Conservation (phyloP, 53 echinoderm and acorn worm genomes). For the Zoroaster sp. region DNA sequence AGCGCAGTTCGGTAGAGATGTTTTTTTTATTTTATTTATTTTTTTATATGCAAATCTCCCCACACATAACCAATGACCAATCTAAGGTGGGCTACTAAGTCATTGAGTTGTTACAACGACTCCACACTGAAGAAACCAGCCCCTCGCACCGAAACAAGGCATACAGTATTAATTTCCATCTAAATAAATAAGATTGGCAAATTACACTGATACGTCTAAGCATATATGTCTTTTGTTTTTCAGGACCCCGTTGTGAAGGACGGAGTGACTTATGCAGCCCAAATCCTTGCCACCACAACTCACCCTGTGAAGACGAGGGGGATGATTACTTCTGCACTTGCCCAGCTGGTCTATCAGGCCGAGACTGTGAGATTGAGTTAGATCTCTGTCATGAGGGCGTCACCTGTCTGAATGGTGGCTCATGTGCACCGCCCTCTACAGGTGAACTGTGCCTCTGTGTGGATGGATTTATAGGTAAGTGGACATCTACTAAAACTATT, state of each 20-base stretch:
- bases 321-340: constrained; percentile 70
- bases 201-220: background rate
- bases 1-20: no score
- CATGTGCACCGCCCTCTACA: constrained; percentile 28
- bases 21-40: no score
- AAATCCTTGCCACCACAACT: constrained; percentile 58
- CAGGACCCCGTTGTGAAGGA: constrained; percentile 57
- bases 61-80: no score
- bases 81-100: no score
- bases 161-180: background rate
- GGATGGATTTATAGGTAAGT: constrained; percentile 38
- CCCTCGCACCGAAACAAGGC: no score
- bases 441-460: constrained; percentile 19
- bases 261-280: constrained; percentile 67
- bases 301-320: constrained; percentile 54
- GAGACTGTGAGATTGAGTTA: constrained; percentile 55
- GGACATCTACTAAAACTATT: no score
- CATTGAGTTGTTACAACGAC: no score
- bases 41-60: no score
- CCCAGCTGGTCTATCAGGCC: constrained; percentile 50
- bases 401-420: constrained; percentile 63
- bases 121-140: no score
- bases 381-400: constrained; percentile 49
- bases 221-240: background rate
- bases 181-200: background rate